Conservation (phyloP, 1,140 invertebrate species). For the Drosophila orena region DNA sequence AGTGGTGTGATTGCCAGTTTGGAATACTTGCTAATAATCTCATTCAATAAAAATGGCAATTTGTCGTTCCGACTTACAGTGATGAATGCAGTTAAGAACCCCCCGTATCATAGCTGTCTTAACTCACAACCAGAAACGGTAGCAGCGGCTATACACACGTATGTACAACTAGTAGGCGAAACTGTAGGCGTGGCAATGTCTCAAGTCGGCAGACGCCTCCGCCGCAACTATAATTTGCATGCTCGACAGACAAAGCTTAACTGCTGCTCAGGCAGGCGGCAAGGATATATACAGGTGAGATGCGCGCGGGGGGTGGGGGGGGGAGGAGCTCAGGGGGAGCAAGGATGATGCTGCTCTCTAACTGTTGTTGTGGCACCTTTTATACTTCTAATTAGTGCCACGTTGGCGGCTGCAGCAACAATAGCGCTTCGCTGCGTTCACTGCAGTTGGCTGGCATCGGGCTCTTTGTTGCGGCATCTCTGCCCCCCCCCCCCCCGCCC, state of each 20-base stretch:
- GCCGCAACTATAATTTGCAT: slow-evolving; percentile 69
- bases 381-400: slow-evolving; percentile 83
- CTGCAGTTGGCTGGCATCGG: slow-evolving; percentile 53
- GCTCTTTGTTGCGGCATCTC: slow-evolving; percentile 68
- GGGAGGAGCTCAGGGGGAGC: background rate
- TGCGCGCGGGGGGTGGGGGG: too few relatives aligned
- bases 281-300: background rate
- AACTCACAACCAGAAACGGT: background rate
- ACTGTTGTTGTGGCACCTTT: slow-evolving; percentile 76
- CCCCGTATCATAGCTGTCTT: slow-evolving; percentile 8
- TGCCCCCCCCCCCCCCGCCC: too few relatives aligned
- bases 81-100: background rate
- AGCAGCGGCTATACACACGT: background rate
- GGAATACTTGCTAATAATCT: too few relatives aligned
- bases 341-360: slow-evolving; percentile 48
- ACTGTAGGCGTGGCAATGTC: slow-evolving; percentile 38
- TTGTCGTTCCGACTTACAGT: too few relatives aligned
- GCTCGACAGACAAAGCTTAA: slow-evolving; percentile 65
- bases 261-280: slow-evolving; percentile 23
- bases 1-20: too few relatives aligned
- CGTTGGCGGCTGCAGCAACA: slow-evolving; percentile 67
- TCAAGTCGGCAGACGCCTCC: slow-evolving; percentile 48
- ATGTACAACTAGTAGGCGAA: background rate
- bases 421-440: slow-evolving; percentile 52
- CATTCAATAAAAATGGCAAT: too few relatives aligned